Percentiles rank a stretch among this genome's conserved stretches.
phyloP scores from a whole-genome alignment of 2,113 vertebrate genomes.

The Leptobrachium leishanense region DNA sequence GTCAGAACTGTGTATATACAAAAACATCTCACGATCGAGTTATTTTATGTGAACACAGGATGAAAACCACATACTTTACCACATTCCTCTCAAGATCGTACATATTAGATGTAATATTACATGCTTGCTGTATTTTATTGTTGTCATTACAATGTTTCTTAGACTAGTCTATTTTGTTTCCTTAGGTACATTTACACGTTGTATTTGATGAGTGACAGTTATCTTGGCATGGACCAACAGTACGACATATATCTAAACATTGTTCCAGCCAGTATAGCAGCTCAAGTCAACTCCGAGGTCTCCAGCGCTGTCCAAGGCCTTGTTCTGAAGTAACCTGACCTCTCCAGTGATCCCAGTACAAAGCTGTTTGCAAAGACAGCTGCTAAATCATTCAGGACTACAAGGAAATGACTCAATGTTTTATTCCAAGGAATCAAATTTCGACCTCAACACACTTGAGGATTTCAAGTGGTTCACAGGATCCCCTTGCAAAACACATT shows the following conservation, averaged over 20 bases:
- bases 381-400: slow-evolving; percentile 51
- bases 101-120: too few species aligned
- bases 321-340: slow-evolving; percentile 58
- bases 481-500: slow-evolving; percentile 53
- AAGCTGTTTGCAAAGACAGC: slow-evolving; percentile 43
- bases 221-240: slow-evolving; percentile 96
- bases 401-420: slow-evolving; percentile 53
- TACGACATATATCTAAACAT: slow-evolving; percentile 89
- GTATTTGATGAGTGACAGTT: slow-evolving; percentile 97
- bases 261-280: slow-evolving; percentile 63
- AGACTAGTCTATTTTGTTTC: background rate
- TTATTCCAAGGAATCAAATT: slow-evolving; percentile 66
- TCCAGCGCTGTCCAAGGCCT: slow-evolving; percentile 56
- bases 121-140: too few species aligned
- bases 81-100: too few species aligned
- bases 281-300: slow-evolving; percentile 71
- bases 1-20: too few species aligned
- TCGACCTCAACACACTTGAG: slow-evolving; percentile 61
- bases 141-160: too few species aligned
- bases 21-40: too few species aligned
- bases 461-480: slow-evolving; percentile 56
- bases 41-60: too few species aligned
- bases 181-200: slow-evolving; percentile 91
- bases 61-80: too few species aligned
- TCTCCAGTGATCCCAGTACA: slow-evolving; percentile 45